Evolutionary conservation across 2,888 invertebrate species (phyloP).

Genomic region (Thereva nobilitata): DNA sequence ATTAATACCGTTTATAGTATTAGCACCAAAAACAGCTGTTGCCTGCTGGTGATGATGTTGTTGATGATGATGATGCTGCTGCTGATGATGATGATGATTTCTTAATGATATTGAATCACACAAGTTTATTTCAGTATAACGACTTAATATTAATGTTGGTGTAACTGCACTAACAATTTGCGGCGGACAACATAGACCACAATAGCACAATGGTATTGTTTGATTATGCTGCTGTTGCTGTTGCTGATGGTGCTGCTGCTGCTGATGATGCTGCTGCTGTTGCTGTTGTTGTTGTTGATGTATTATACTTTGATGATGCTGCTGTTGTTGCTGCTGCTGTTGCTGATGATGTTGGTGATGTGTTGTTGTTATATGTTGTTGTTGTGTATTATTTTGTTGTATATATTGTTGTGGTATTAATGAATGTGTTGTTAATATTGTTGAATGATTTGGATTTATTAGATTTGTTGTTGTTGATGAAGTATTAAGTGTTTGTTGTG

Average conservation of each 20-base stretch:
- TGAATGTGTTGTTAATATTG: conserved; percentile 31
- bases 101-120: conserved; percentile 45
- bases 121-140: conserved; percentile 49
- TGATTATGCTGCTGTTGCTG: conserved; percentile 39
- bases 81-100: conserved; percentile 50
- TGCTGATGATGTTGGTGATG: conserved; percentile 40
- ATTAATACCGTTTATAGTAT: conserved; percentile 28
- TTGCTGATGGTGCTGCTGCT: conserved; percentile 41
- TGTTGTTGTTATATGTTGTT: conserved; percentile 21
- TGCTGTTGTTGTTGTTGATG: conserved; percentile 39
- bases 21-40: conserved; percentile 30
- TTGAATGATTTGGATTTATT: conserved; percentile 31
- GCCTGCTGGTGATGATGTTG: conserved; percentile 47
- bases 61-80: conserved; percentile 42
- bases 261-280: conserved; percentile 40
- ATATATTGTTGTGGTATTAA: conserved; percentile 34
- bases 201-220: conserved; percentile 45
- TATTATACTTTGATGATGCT: conserved; percentile 47
- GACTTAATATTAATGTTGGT: conserved; percentile 48
- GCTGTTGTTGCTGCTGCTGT: conserved; percentile 39
- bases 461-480: conserved; percentile 32
- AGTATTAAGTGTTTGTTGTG: conserved; percentile 35
- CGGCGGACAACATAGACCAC: conserved; percentile 46
- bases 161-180: conserved; percentile 44
- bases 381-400: conserved; percentile 29